A percentile compares a stretch with the other conserved stretches of the same genome.
phyloP scores from a whole-genome alignment of 2,888 invertebrate species.

The Cecidostiba fungosa region DNA sequence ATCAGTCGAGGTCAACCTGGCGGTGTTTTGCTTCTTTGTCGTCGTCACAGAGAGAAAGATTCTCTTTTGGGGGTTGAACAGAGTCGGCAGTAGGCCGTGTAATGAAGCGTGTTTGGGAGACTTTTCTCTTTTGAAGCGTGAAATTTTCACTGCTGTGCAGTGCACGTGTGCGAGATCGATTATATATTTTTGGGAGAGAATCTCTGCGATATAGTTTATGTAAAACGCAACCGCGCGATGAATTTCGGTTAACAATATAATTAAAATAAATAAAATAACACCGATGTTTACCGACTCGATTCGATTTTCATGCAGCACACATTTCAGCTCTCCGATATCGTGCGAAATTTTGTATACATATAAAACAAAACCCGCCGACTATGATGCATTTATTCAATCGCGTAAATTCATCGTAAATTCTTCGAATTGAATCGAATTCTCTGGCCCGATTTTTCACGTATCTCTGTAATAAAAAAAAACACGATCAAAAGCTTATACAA shows the following conservation, averaged over 20 bases:
- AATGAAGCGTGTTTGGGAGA: conserved; percentile 5
- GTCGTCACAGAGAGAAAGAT: not conserved
- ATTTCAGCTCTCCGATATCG: not conserved
- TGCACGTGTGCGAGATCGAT: not conserved
- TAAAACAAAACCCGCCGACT: not conserved
- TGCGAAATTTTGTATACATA: not conserved
- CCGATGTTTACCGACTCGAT: not conserved
- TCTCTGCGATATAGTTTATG: not conserved
- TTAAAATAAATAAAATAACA: not conserved
- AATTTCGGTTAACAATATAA: too few relatives aligned
- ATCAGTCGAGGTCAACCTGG: not conserved
- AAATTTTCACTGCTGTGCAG: conserved; percentile 32
- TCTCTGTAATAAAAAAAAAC: not conserved
- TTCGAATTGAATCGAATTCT: not conserved
- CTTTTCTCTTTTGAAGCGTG: conserved; percentile 3
- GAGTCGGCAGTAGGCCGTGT: not conserved
- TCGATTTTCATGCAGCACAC: not conserved
- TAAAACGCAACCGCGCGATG: not conserved
- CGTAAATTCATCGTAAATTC: conserved; percentile 18
- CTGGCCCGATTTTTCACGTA: conserved; percentile 28
- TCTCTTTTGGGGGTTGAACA: too few relatives aligned
- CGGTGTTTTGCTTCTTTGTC: conserved; percentile 2
- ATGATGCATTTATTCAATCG: conserved; percentile 5
- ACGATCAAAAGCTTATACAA: not conserved
- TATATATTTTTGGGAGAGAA: not conserved